Conservation (phyloP, 2,888 invertebrate genomes). For the Aphelenchoides bicaudatus region DNA sequence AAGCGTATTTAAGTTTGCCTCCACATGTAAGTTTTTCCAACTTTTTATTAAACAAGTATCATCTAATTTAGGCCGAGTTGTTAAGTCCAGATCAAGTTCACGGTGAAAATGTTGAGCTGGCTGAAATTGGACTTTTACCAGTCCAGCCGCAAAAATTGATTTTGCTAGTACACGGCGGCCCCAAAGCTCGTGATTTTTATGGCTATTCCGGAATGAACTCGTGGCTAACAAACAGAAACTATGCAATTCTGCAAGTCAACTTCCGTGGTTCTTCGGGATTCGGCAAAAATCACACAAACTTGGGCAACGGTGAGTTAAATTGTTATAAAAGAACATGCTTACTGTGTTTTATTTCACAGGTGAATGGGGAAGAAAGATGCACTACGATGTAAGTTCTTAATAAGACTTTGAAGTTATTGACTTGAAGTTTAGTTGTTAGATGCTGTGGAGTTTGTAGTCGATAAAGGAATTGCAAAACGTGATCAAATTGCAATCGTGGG, state of each 20-base stretch:
- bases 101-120: conserved; percentile 44
- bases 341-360: no score
- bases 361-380: conserved; percentile 61
- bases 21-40: conserved; percentile 34
- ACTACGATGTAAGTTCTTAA: no score
- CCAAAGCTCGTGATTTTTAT: conserved; percentile 54
- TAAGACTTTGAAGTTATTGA: no score
- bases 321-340: not conserved
- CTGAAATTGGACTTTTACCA: conserved; percentile 55
- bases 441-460: conserved; percentile 54
- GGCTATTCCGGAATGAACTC: conserved; percentile 55
- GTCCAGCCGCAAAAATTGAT: conserved; percentile 51
- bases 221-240: conserved; percentile 56
- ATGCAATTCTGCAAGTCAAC: conserved; percentile 58
- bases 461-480: conserved; percentile 48
- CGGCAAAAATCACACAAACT: conserved; percentile 56
- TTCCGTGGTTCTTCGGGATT: conserved; percentile 59
- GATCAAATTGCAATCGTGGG: conserved; percentile 52
- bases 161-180: conserved; percentile 57
- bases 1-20: conserved; percentile 57
- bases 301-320: conserved; percentile 47
- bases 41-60: not conserved
- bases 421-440: no score
- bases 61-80: conserved; percentile 39
- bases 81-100: conserved; percentile 43